Percentiles rank a stretch among this genome's conserved stretches.
phyloP scores from a whole-genome alignment of 2,113 vertebrate species.

The Xiphorhynchus elegans region DNA sequence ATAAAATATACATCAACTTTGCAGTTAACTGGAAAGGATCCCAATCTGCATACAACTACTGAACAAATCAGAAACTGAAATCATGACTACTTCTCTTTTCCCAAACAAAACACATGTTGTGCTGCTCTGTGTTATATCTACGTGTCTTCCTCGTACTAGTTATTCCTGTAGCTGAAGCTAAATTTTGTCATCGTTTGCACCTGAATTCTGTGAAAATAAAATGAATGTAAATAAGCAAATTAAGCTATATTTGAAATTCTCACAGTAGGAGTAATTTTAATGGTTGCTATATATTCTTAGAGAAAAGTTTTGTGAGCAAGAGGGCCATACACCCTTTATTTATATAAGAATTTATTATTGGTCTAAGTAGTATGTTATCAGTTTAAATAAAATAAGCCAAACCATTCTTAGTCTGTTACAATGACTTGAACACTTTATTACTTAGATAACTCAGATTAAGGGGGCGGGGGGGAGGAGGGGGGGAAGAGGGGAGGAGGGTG shows the following conservation, averaged over 20 bases:
- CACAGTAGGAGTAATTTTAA: background rate
- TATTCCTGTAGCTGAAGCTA: background rate
- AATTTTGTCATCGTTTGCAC: background rate
- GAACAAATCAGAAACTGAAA: background rate
- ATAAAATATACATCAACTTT: background rate
- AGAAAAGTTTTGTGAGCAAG: background rate
- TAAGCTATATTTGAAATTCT: background rate
- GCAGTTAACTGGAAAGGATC: background rate
- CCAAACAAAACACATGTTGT: background rate
- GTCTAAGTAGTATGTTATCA: background rate
- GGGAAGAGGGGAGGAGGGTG: too few relatives aligned
- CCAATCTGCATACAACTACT: background rate
- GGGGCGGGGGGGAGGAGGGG: fast-evolving
- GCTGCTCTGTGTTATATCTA: background rate
- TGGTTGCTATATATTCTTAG: background rate
- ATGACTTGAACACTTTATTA: background rate
- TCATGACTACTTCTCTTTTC: fast-evolving
- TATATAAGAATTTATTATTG: background rate
- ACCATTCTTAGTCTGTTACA: background rate
- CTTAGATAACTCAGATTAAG: too few relatives aligned
- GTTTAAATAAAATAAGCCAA: background rate
- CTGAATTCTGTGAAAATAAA: background rate
- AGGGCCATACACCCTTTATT: fast-evolving
- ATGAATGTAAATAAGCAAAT: background rate
- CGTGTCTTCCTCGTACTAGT: background rate